Percentiles rank a stretch among this genome's conserved stretches.
Evolutionary conservation across 2,113 vertebrate genomes (phyloP).

Genomic region (Stegastes partitus): DNA sequence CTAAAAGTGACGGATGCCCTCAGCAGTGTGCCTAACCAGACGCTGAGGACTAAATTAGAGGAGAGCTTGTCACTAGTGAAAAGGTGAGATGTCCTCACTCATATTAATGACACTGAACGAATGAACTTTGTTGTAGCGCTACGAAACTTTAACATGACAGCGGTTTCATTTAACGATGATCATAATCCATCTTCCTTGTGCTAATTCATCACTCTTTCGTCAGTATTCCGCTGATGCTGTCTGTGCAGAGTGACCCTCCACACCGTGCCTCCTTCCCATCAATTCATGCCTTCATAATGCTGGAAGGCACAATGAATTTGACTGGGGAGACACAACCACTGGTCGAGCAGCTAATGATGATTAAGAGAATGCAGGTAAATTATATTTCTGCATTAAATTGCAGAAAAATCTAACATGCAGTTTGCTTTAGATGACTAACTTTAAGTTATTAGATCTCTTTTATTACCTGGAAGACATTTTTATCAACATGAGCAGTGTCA

Average conservation of each 20-base stretch:
- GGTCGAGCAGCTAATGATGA: conserved; percentile 98
- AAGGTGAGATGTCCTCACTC: conserved; percentile 83
- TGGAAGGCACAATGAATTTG: conserved; percentile 98
- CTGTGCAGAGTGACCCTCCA: conserved; percentile 86
- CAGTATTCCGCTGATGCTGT: conserved; percentile 94
- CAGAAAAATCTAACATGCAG: not conserved
- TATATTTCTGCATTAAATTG: not conserved
- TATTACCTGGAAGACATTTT: too few species aligned
- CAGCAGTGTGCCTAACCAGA: conserved; percentile 83
- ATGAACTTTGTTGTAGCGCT: not conserved
- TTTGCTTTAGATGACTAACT: too few species aligned
- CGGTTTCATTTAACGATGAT: not conserved
- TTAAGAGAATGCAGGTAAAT: conserved; percentile 97
- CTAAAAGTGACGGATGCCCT: conserved; percentile 89
- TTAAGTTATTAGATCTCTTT: not conserved
- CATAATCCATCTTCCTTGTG: not conserved
- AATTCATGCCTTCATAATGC: conserved; percentile 93
- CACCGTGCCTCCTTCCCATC: conserved; percentile 92
- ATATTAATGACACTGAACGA: not conserved
- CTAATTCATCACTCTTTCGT: not conserved
- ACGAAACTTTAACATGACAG: not conserved
- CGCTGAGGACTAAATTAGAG: conserved; percentile 89
- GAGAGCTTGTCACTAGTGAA: conserved; percentile 90
- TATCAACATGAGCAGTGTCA: too few species aligned
- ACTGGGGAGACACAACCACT: conserved; percentile 94